These are phyloP conservation scores for Sphenopsis melanotis DNA, from an alignment of 2,797 vertebrate species.

Conservation along the genomic window DNA sequence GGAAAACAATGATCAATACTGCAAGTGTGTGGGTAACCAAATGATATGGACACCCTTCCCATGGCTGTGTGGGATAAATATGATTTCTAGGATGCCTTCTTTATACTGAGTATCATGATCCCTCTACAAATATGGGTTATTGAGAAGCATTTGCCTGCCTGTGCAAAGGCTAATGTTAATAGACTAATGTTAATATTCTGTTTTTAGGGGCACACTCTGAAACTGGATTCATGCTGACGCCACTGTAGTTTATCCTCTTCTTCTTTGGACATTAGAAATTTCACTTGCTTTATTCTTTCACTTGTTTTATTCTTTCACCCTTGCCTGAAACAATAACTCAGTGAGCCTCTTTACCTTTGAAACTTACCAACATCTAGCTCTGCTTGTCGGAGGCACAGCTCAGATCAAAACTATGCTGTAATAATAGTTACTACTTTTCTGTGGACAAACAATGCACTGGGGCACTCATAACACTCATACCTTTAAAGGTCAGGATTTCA, in stretches of 20 bases:
- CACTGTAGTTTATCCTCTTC: background rate
- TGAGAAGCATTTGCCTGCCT: background rate
- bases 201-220: background rate
- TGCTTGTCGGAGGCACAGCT: background rate
- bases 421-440: background rate
- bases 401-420: background rate
- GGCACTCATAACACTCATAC: fast-evolving
- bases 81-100: background rate
- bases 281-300: background rate
- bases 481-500: background rate
- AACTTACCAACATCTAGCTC: background rate
- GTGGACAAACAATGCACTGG: background rate
- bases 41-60: background rate
- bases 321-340: background rate
- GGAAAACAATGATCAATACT: background rate
- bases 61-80: background rate
- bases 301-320: background rate
- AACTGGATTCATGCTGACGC: background rate
- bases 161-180: background rate
- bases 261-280: background rate
- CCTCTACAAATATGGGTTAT: fast-evolving
- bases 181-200: background rate
- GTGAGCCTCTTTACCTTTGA: background rate
- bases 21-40: background rate
- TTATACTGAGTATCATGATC: background rate